Conservation (phyloP, 2,888 invertebrate genomes). For the Acanthococcus lagerstroemiae region DNA sequence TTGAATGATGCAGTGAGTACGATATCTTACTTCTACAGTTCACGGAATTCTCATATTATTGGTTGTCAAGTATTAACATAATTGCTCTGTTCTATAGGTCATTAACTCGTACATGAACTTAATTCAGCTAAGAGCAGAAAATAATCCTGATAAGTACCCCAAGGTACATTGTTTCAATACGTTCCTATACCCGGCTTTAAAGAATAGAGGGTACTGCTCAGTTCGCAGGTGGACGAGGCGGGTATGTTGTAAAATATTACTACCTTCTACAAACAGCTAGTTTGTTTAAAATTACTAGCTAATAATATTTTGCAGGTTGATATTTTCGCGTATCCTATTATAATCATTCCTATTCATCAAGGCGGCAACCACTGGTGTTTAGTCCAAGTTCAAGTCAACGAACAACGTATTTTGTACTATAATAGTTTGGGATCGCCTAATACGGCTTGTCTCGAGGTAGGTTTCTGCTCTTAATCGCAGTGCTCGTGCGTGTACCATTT, state of each 20-base stretch:
- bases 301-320: constrained; percentile 52
- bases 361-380: constrained; percentile 95
- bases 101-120: constrained; percentile 94
- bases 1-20: constrained; percentile 60
- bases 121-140: constrained; percentile 60
- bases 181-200: constrained; percentile 83
- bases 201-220: constrained; percentile 65
- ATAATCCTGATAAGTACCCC: constrained; percentile 45
- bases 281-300: not conserved
- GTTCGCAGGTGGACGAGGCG: constrained; percentile 86
- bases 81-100: constrained; percentile 2
- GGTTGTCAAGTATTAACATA: too few species aligned
- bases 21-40: constrained; percentile 93
- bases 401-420: constrained; percentile 66
- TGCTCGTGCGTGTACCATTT: not conserved
- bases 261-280: too few species aligned
- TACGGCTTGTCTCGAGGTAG: constrained; percentile 52
- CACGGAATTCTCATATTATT: too few species aligned
- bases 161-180: constrained; percentile 84
- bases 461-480: too few species aligned
- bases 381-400: constrained; percentile 70
- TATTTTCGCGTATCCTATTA: constrained; percentile 71
- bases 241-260: too few species aligned
- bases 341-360: constrained; percentile 86
- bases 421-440: constrained; percentile 89